phyloP scores from a whole-genome alignment of 1,140 invertebrate genomes.

The Tyrophagus putrescentiae region DNA sequence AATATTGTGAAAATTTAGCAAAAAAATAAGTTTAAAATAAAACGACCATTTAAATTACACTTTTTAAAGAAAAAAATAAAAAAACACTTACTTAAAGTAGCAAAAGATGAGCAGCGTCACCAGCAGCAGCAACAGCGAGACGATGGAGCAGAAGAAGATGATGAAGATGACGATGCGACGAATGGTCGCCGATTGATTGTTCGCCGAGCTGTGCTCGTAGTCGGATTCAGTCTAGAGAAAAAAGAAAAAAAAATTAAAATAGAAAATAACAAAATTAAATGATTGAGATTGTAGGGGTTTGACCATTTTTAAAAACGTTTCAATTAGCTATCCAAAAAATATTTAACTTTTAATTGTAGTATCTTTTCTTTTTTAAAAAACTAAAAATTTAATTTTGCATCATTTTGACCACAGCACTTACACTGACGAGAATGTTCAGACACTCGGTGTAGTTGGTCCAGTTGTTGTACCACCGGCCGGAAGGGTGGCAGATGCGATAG shows the following conservation, averaged over 20 bases:
- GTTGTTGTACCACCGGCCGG: constrained; percentile 30
- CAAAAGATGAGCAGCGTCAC: constrained; percentile 36
- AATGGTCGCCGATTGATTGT: constrained; percentile 9
- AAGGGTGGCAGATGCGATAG: constrained; percentile 28
- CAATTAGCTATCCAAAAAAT: background rate
- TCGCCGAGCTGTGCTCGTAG: background rate
- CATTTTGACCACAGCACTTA: constrained; percentile 16
- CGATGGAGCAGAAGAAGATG: constrained; percentile 35
- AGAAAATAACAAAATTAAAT: too few species aligned
- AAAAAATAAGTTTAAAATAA: constrained; percentile 22
- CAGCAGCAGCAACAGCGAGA: constrained; percentile 34
- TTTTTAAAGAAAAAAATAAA: constrained; percentile 6
- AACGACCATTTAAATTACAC: background rate
- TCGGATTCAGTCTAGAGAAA: constrained; percentile 12
- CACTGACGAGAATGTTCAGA: constrained; percentile 21
- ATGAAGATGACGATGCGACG: constrained; percentile 30
- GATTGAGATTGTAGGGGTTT: too few species aligned
- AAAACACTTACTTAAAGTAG: constrained; percentile 35
- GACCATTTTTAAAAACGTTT: too few species aligned
- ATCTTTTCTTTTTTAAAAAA: too few species aligned
- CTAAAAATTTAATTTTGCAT: background rate
- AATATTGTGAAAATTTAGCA: background rate
- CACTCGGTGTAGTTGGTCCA: constrained; percentile 33
- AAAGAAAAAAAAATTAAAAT: too few species aligned
- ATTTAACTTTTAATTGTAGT: too few species aligned